Percentiles rank a stretch among this genome's conserved stretches.
Conservation (phyloP, 1,140 invertebrate species). For the Aphelenchoides fujianensis region DNA sequence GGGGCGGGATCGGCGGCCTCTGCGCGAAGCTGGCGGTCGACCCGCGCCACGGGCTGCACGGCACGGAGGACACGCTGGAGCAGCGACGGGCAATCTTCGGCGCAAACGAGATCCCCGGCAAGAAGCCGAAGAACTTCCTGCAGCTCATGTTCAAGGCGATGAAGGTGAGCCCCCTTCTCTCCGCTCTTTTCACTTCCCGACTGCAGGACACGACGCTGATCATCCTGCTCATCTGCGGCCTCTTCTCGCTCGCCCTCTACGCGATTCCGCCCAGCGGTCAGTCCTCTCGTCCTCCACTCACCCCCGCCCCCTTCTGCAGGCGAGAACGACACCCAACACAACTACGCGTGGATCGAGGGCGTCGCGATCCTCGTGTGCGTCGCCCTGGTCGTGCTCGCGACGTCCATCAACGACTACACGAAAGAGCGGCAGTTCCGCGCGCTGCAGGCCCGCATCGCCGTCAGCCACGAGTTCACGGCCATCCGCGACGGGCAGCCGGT, state of each 20-base stretch:
- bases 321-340: constrained; percentile 75
- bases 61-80: not conserved
- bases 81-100: not conserved
- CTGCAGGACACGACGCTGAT: constrained; percentile 11
- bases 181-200: not conserved
- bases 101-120: constrained; percentile 13
- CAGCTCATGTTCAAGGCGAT: constrained; percentile 2
- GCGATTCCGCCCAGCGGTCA: not conserved
- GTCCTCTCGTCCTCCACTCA: not conserved
- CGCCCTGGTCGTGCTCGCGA: constrained; percentile 94
- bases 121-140: constrained; percentile 1
- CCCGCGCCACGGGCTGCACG: not conserved
- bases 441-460: constrained; percentile 90
- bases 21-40: not conserved
- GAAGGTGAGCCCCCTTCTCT: not conserved
- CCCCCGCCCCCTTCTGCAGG: not conserved
- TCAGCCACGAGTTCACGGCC: constrained; percentile 93
- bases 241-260: not conserved
- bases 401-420: constrained; percentile 97
- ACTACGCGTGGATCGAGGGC: constrained; percentile 94
- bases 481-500: constrained; percentile 68
- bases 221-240: not conserved
- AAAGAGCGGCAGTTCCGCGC: constrained; percentile 93
- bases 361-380: constrained; percentile 94
- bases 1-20: not conserved